Conservation (phyloP, 1,140 invertebrate genomes). For the Drosophila cardini region DNA sequence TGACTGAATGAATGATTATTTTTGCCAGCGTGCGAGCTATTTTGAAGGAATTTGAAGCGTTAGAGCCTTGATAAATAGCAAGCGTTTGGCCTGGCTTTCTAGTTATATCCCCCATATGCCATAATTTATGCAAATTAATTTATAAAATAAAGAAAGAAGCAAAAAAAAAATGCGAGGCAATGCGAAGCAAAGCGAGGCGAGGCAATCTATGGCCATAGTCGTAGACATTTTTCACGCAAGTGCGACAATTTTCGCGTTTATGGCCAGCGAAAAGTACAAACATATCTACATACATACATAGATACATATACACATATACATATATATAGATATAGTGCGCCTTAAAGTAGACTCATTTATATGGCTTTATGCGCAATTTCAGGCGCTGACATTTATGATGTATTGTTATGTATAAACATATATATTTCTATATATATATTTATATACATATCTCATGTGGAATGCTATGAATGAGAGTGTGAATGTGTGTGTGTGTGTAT, state of each 20-base stretch:
- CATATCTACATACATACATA: no score
- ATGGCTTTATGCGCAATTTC: conserved; percentile 83
- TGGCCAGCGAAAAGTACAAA: conserved; percentile 58
- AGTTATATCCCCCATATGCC: conserved; percentile 64
- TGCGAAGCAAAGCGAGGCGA: background rate
- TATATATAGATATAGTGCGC: conserved; percentile 70
- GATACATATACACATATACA: no score
- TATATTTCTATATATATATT: background rate
- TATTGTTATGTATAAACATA: conserved; percentile 55
- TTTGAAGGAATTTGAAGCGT: conserved; percentile 55
- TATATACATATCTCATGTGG: background rate
- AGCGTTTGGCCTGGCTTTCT: conserved; percentile 64
- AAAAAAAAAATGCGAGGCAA: background rate
- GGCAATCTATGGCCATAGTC: conserved; percentile 34
- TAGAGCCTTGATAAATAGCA: conserved; percentile 65
- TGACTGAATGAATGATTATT: conserved; percentile 67
- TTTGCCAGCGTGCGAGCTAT: conserved; percentile 44
- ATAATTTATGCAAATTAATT: conserved; percentile 83
- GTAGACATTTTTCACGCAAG: conserved; percentile 70
- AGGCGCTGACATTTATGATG: conserved; percentile 81
- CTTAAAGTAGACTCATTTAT: conserved; percentile 82
- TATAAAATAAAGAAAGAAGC: conserved; percentile 50
- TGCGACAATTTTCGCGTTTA: conserved; percentile 72
- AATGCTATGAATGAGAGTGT: conserved; percentile 8
- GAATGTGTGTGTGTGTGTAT: conserved; percentile 21